Conservation (phyloP, 2,888 invertebrate genomes). For the Sipha maydis region DNA sequence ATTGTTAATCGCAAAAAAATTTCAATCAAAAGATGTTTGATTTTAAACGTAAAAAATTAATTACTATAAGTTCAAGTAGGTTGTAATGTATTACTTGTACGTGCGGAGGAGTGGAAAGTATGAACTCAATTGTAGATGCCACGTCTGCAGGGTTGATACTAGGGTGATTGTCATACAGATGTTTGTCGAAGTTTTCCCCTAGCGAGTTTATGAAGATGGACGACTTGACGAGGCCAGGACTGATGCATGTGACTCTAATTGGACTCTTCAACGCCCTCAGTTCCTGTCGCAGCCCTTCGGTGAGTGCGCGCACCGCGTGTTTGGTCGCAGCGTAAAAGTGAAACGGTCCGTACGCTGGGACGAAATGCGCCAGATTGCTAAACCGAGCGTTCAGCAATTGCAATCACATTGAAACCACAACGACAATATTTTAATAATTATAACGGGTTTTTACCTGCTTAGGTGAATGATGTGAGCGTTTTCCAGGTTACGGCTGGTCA, state of each 20-base stretch:
- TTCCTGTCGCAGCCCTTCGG: slow-evolving; percentile 68
- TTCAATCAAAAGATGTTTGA: not conserved
- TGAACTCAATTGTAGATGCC: slow-evolving; percentile 64
- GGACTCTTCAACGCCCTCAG: slow-evolving; percentile 65
- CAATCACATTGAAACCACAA: not conserved
- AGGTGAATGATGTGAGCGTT: slow-evolving; percentile 65
- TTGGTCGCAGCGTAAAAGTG: slow-evolving; percentile 69
- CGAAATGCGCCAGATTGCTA: slow-evolving; percentile 64
- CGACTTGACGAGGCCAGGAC: slow-evolving; percentile 65
- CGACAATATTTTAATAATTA: too few species aligned
- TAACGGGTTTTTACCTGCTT: slow-evolving; percentile 63
- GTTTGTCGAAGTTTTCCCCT: slow-evolving; percentile 64
- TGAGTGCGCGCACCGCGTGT: slow-evolving; percentile 68
- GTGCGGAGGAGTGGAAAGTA: slow-evolving; percentile 64
- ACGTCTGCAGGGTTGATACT: slow-evolving; percentile 64
- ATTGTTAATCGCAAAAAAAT: not conserved
- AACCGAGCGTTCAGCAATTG: not conserved
- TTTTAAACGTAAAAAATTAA: not conserved
- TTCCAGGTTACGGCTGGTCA: slow-evolving; percentile 64
- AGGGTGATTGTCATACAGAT: slow-evolving; percentile 64
- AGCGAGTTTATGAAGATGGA: slow-evolving; percentile 64
- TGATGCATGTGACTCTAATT: slow-evolving; percentile 65
- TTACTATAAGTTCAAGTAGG: not conserved
- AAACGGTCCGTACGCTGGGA: slow-evolving; percentile 64
- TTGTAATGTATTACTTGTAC: slow-evolving; percentile 63